A percentile compares a stretch with the other conserved stretches of the same genome.
phyloP scores from a whole-genome alignment of 2,113 vertebrate genomes.

The Tonatia bakeri region DNA sequence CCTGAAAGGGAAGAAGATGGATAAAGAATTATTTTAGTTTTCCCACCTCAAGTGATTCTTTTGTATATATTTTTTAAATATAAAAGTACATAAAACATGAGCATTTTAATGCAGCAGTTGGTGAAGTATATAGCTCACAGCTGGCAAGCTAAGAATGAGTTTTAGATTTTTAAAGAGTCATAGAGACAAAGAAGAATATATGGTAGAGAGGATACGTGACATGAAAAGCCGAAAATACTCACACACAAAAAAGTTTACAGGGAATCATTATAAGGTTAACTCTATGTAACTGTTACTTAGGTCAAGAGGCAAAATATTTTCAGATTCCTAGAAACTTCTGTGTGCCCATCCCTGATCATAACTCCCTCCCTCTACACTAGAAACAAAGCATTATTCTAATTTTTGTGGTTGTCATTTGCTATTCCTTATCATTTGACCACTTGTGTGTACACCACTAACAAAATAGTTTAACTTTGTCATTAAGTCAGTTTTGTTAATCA shows the following conservation, averaged over 20 bases:
- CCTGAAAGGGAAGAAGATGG: neutral
- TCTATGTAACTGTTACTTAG: neutral
- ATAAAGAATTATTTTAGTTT: neutral
- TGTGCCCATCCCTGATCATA: neutral
- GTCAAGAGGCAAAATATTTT: neutral
- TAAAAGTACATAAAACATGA: neutral
- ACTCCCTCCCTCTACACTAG: neutral
- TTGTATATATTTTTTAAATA: neutral
- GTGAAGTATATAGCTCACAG: neutral
- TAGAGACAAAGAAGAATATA: constrained; percentile 10
- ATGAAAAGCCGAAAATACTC: neutral
- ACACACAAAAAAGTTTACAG: neutral
- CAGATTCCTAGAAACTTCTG: neutral
- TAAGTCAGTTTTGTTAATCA: neutral
- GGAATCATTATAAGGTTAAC: neutral
- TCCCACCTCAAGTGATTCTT: neutral
- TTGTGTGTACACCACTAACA: neutral
- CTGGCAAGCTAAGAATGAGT: neutral
- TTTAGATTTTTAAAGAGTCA: neutral
- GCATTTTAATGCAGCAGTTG: neutral
- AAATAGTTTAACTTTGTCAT: neutral
- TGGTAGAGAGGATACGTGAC: neutral
- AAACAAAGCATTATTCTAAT: neutral
- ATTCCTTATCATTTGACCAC: neutral
- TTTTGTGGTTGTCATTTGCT: neutral